Evolutionary conservation across 2,113 vertebrate species (phyloP).

Genomic region (Scatophagus argus): DNA sequence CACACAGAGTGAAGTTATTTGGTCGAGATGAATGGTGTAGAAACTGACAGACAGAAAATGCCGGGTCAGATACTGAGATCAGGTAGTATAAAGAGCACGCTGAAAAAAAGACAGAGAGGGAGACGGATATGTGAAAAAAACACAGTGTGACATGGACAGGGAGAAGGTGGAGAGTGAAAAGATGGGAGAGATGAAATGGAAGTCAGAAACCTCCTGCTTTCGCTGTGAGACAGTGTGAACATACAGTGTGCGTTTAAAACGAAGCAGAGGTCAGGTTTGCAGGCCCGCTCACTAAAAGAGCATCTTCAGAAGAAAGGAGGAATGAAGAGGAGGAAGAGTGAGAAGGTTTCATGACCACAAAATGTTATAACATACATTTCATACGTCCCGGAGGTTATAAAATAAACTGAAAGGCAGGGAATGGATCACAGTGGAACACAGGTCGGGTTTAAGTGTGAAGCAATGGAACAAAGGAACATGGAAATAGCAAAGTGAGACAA

Average conservation of each 20-base stretch:
- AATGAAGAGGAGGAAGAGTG: not conserved
- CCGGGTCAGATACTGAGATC: conserved; percentile 18
- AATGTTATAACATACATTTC: not conserved
- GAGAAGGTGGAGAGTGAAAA: not conserved
- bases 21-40: conserved; percentile 26
- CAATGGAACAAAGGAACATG: not conserved
- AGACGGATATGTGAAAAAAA: not conserved
- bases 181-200: not conserved
- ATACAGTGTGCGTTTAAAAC: not conserved
- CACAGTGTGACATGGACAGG: not conserved
- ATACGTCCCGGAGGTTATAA: not conserved
- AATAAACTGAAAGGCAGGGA: too few relatives aligned
- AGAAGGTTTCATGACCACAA: not conserved
- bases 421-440: too few relatives aligned
- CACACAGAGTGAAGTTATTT: not conserved
- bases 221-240: not conserved
- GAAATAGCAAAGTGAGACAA: not conserved
- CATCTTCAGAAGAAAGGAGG: not conserved
- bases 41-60: conserved; percentile 12
- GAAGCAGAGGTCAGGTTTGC: not conserved
- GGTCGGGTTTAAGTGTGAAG: not conserved
- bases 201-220: not conserved
- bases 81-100: conserved; percentile 8
- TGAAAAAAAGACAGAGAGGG: not conserved
- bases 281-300: conserved; percentile 13